A percentile compares a stretch with the other conserved stretches of the same genome.
These are phyloP conservation scores for Stenurella melanura DNA, from an alignment of 2,888 invertebrate genomes.

Conservation along the genomic window DNA sequence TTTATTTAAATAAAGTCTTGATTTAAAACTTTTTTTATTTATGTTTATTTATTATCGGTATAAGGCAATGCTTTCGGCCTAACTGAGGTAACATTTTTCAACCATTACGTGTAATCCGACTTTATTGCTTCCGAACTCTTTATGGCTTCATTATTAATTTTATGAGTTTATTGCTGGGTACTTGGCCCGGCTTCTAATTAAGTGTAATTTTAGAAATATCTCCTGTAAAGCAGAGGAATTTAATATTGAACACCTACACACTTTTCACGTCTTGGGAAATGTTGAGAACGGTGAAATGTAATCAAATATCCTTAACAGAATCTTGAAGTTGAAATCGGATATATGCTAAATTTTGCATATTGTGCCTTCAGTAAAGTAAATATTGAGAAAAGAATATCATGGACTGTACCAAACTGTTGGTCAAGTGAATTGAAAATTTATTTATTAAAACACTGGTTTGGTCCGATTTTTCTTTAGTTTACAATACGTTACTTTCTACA, in stretches of 20 bases:
- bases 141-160: conserved; percentile 7
- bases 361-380: too few relatives aligned
- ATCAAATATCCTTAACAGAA: not conserved
- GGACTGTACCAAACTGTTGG: too few relatives aligned
- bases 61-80: not conserved
- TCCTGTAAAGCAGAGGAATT: conserved; percentile 3
- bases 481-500: too few relatives aligned
- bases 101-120: not conserved
- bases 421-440: too few relatives aligned
- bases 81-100: not conserved
- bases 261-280: not conserved
- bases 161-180: conserved; percentile 5
- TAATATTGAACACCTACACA: not conserved
- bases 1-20: too few relatives aligned
- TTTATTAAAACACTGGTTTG: too few relatives aligned
- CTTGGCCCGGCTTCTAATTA: conserved; percentile 3
- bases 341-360: too few relatives aligned
- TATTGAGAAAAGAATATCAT: too few relatives aligned
- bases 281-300: not conserved
- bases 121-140: conserved; percentile 4
- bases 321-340: too few relatives aligned
- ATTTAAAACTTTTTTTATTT: too few relatives aligned
- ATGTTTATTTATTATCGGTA: conserved; percentile 7
- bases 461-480: too few relatives aligned
- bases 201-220: not conserved